Conservation (phyloP, 2,113 vertebrate species). For the Eupsittula cactorum region DNA sequence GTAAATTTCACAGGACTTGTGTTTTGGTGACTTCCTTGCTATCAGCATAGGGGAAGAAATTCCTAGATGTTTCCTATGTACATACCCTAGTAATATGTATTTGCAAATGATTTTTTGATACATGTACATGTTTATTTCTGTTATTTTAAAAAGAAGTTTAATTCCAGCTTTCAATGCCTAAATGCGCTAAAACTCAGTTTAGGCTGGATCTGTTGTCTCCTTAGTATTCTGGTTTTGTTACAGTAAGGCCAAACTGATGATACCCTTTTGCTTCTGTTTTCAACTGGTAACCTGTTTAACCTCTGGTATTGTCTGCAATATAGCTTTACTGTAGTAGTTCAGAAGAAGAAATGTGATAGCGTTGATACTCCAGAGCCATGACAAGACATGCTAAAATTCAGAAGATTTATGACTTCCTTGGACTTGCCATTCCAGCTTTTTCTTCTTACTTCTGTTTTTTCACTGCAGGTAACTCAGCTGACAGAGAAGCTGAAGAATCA, state of each 20-base stretch:
- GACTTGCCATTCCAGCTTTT: neutral
- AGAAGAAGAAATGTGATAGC: neutral
- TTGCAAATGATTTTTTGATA: neutral
- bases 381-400: neutral
- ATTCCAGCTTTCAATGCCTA: neutral
- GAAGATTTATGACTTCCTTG: neutral
- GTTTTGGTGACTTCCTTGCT: neutral
- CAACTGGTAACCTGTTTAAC: neutral
- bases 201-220: neutral
- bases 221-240: neutral
- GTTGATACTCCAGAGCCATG: neutral
- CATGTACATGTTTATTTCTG: neutral
- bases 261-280: neutral
- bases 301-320: neutral
- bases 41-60: neutral
- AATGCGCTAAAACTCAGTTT: neutral
- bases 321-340: neutral
- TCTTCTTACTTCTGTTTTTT: neutral
- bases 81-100: neutral
- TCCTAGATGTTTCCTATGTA: neutral
- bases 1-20: neutral
- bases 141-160: neutral
- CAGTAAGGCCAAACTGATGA: neutral
- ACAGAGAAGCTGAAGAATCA: constrained; percentile 97
- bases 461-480: constrained; percentile 86